Percentiles rank a stretch among this genome's conserved stretches.
Evolutionary conservation across 2,888 invertebrate species (phyloP).

Genomic region (Archips xylosteana): DNA sequence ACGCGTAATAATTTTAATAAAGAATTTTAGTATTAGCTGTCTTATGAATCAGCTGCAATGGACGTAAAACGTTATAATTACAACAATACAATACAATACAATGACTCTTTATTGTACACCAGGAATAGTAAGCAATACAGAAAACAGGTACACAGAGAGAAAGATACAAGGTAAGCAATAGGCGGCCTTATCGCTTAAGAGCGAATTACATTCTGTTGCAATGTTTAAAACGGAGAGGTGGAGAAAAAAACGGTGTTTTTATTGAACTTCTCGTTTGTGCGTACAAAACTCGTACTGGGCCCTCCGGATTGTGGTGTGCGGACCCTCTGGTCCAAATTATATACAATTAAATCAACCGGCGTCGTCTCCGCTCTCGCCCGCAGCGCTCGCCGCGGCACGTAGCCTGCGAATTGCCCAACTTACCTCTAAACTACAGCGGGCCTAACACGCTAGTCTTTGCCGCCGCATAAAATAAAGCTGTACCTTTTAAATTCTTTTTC

Average conservation of each 20-base stretch:
- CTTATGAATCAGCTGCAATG: background rate
- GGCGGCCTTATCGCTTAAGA: too few species aligned
- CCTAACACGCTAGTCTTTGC: background rate
- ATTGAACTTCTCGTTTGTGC: background rate
- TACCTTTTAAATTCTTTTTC: too few species aligned
- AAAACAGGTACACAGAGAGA: too few species aligned
- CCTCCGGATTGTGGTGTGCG: conserved; percentile 13
- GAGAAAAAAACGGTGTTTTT: background rate
- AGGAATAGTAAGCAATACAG: too few species aligned
- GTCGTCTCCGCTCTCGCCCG: conserved; percentile 3
- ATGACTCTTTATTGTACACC: too few species aligned
- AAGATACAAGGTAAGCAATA: too few species aligned
- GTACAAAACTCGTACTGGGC: conserved; percentile 8
- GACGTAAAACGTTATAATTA: background rate
- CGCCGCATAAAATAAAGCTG: background rate
- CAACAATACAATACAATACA: too few species aligned
- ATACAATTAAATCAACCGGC: conserved; percentile 30
- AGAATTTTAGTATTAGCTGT: background rate
- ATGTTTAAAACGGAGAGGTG: background rate
- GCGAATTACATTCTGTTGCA: background rate
- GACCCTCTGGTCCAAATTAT: conserved; percentile 33
- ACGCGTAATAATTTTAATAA: background rate
- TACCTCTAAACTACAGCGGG: conserved; percentile 21
- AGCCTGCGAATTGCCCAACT: conserved; percentile 37
- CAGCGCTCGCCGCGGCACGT: conserved; percentile 33